Percentiles rank a stretch among this genome's conserved stretches.
Conservation (phyloP, 1,140 invertebrate genomes). For the Ladona fulva region DNA sequence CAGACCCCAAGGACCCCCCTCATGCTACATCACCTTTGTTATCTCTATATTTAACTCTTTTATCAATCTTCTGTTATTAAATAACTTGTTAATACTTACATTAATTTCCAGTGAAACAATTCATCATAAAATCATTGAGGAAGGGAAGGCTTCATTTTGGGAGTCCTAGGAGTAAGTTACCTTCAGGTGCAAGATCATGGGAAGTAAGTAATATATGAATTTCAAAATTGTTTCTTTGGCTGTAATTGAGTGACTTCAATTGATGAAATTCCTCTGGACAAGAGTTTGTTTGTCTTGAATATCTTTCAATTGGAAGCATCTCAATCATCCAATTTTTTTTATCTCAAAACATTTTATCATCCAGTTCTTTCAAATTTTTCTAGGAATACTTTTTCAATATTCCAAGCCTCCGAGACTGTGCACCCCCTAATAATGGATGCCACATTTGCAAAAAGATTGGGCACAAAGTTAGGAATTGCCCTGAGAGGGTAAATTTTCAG, state of each 20-base stretch:
- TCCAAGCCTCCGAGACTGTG: constrained; percentile 36
- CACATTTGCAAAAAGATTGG: constrained; percentile 48
- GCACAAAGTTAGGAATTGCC: constrained; percentile 47
- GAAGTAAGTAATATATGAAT: no score
- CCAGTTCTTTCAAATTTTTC: constrained; percentile 15
- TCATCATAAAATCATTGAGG: constrained; percentile 44
- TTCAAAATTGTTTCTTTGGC: no score
- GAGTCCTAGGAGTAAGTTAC: neutral
- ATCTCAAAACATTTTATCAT: neutral
- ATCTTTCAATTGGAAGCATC: no score
- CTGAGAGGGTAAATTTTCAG: neutral
- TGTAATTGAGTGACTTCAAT: no score
- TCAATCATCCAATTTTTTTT: no score
- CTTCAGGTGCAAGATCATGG: neutral
- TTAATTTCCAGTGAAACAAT: constrained; percentile 44
- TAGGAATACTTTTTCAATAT: constrained; percentile 43
- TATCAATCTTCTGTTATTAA: constrained; percentile 14
- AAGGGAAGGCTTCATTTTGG: constrained; percentile 33
- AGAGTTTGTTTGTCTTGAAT: no score
- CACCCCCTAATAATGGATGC: constrained; percentile 48
- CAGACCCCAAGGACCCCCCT: no score
- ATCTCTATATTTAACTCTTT: constrained; percentile 13
- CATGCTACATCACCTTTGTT: no score
- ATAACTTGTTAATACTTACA: constrained; percentile 12
- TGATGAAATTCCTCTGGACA: no score